Percentiles rank a stretch among this genome's conserved stretches.
Conservation (phyloP, 2,797 vertebrate genomes). For the Thunnus albacares region DNA sequence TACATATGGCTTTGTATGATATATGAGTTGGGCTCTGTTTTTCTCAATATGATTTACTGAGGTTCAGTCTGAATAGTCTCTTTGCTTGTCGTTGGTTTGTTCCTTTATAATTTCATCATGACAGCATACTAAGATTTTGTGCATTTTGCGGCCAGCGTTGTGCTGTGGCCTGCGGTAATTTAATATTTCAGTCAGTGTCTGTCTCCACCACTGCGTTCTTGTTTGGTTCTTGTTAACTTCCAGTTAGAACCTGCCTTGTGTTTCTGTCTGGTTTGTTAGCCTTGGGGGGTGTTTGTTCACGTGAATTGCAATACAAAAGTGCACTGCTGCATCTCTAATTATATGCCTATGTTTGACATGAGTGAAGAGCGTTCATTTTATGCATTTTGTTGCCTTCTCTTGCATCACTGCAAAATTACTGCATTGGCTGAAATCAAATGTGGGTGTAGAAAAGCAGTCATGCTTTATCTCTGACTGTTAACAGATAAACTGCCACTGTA, state of each 20-base stretch:
- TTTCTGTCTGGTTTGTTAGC: conserved; percentile 62
- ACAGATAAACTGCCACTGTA: conserved; percentile 7
- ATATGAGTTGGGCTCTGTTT: neutral
- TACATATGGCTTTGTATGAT: neutral
- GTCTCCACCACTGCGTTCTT: conserved; percentile 35
- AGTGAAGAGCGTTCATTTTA: conserved; percentile 50
- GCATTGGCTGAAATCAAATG: conserved; percentile 26
- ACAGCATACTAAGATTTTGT: conserved; percentile 25
- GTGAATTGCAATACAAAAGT: conserved; percentile 49
- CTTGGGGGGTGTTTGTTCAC: conserved; percentile 56
- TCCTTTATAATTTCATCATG: conserved; percentile 47
- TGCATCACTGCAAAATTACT: conserved; percentile 27
- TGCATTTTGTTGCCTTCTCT: conserved; percentile 23
- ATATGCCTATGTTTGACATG: conserved; percentile 61
- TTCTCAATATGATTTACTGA: conserved; percentile 22
- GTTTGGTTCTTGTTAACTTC: conserved; percentile 64
- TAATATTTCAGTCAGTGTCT: conserved; percentile 39
- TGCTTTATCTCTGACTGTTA: conserved; percentile 11
- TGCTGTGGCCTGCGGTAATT: conserved; percentile 55
- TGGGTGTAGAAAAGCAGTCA: conserved; percentile 3
- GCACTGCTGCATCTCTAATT: conserved; percentile 60
- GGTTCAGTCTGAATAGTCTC: conserved; percentile 13
- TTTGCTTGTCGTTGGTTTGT: conserved; percentile 36
- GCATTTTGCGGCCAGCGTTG: conserved; percentile 23
- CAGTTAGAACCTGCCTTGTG: conserved; percentile 52